Evolutionary conservation across 2,113 vertebrate species (phyloP).

Genomic region (Dasypus novemcinctus): DNA sequence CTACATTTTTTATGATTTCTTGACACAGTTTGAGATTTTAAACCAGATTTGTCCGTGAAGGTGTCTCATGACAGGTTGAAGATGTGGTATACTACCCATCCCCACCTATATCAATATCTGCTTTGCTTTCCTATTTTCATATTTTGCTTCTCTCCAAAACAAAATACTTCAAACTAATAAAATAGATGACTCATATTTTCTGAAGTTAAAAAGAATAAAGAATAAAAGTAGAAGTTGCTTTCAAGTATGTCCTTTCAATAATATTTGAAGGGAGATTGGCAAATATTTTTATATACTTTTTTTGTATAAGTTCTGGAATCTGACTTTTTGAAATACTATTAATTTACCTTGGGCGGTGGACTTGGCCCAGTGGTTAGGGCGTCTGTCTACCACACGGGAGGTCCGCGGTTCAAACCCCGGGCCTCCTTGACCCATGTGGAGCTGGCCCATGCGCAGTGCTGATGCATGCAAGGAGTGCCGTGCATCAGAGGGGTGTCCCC

Average conservation of each 20-base stretch:
- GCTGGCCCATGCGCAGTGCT: no score
- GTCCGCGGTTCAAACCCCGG: no score
- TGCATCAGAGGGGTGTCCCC: no score
- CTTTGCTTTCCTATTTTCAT: neutral
- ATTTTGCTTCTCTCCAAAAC: neutral
- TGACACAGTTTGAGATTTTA: neutral
- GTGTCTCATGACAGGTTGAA: neutral
- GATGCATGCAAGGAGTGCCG: no score
- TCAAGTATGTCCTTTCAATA: neutral
- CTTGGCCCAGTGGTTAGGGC: no score
- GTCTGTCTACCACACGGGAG: no score
- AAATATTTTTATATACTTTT: neutral
- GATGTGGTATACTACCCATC: neutral
- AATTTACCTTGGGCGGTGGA: neutral
- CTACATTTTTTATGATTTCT: neutral
- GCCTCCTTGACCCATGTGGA: no score
- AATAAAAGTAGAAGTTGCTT: neutral
- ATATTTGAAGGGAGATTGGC: neutral
- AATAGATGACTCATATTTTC: neutral
- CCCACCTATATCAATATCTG: fast-evolving
- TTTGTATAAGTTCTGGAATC: neutral
- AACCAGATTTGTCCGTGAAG: neutral
- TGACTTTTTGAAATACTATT: neutral
- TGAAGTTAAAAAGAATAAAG: neutral
- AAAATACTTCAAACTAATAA: neutral